phyloP scores from a whole-genome alignment of 2,113 vertebrate genomes.

The Catagonus wagneri region DNA sequence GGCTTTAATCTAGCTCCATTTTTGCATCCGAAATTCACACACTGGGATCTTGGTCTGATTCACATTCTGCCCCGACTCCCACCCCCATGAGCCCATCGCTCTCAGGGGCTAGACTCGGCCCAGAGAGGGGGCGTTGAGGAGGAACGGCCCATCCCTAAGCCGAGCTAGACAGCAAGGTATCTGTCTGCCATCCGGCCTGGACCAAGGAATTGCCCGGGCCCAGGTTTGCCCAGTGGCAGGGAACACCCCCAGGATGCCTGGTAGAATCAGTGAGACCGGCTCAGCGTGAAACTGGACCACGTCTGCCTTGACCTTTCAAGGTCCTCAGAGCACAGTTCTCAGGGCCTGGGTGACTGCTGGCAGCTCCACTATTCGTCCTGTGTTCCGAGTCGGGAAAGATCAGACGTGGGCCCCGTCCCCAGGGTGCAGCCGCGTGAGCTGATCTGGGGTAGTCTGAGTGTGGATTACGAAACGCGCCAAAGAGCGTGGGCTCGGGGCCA shows the following conservation, averaged over 20 bases:
- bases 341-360: background rate
- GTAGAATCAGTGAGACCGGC: background rate
- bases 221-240: background rate
- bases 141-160: background rate
- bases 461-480: too few species aligned
- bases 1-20: slow-evolving; percentile 27
- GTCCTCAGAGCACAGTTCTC: background rate
- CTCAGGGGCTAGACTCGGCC: background rate
- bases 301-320: background rate
- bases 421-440: rapidly evolving
- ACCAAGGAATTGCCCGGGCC: rapidly evolving
- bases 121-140: background rate
- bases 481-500: background rate
- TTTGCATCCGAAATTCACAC: background rate
- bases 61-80: too few species aligned
- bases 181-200: background rate
- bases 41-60: background rate
- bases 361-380: background rate
- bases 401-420: rapidly evolving
- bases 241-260: rapidly evolving
- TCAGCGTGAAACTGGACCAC: background rate
- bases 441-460: background rate
- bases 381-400: background rate
- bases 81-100: background rate
- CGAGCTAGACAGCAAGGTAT: background rate